phyloP scores from a whole-genome alignment of 2,888 invertebrate genomes.

The Leptopilina drosophilae region DNA sequence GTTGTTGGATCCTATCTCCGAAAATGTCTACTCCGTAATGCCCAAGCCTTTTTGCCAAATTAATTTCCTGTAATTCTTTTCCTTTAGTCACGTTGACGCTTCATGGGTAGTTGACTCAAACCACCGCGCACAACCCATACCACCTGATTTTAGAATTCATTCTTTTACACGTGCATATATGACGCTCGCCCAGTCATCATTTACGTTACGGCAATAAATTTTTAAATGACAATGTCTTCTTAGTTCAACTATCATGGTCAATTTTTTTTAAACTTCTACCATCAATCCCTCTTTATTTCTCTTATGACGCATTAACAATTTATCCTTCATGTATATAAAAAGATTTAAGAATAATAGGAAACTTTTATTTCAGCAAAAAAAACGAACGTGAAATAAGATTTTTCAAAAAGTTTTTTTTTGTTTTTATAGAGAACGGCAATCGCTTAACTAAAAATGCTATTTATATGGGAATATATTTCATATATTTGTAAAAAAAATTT shows the following conservation, averaged over 20 bases:
- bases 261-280: constrained; percentile 6
- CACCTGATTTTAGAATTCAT: constrained; percentile 37
- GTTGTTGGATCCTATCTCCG: constrained; percentile 40
- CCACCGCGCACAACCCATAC: not conserved
- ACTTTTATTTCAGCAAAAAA: not conserved
- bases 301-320: not conserved
- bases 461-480: no score
- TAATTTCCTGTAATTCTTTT: constrained; percentile 40
- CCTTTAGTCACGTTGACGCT: constrained; percentile 28
- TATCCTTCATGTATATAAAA: not conserved
- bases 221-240: constrained; percentile 29
- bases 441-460: no score
- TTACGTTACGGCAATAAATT: constrained; percentile 32
- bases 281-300: not conserved
- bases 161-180: constrained; percentile 34
- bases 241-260: constrained; percentile 33
- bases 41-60: constrained; percentile 29
- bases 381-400: not conserved
- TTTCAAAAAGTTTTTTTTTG: no score
- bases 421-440: no score
- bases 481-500: no score
- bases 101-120: not conserved
- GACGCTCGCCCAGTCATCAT: constrained; percentile 22
- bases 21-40: constrained; percentile 38
- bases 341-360: not conserved